Base-by-base conservation (phyloP, 2,888 invertebrate genomes). In the Eilema sororculum region DNA sequence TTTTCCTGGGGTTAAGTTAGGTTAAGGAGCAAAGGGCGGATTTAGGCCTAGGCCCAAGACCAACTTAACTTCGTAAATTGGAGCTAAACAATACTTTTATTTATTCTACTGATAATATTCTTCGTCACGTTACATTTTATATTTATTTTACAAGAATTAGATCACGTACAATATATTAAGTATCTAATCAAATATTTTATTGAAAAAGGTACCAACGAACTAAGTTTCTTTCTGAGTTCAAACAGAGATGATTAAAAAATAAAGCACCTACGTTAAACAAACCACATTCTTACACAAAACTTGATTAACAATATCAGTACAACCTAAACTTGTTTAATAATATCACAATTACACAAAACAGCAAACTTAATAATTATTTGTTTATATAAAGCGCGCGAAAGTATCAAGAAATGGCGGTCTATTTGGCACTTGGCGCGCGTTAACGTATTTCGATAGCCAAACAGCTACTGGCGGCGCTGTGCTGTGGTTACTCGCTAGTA, bases 401-500 rank as follows among this genome's bases (percentile, higher is more conserved):
- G 67, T 28, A 10, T 22, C 20, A 58, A 70, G 22, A 52, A 71
- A 69, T 58, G 25, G 62, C 28, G 62, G 46, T 41, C 57, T 10
- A 13, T 24, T 56, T 63, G n/a, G n/a, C 41, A 62, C 56, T 57
- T 9, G 70, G 62, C 64, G 65, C 74, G 73, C 85, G 82, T 78
- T 79, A n/a, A 65, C 57, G 57, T 75, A 68, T 79, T 83, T 76
- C 80, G 80, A 79, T 72, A 74, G 62, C 61, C 74, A 71, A 81
- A 80, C 57, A 75, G 67, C 67, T 65, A 84, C 84, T 84, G 80
- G 80, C 12, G 61, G 16, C 33, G n/a, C 12, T 63, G 8, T 22
- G n/a, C 10, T 61, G n/a, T n/a, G 37, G 37, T n/a, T n/a, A n/a
- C n/a, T n/a, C n/a, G n/a, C n/a, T 12, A 3, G 41, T 16, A 25